Conservation (phyloP, 2,888 invertebrate genomes). For the Chesias legatella region DNA sequence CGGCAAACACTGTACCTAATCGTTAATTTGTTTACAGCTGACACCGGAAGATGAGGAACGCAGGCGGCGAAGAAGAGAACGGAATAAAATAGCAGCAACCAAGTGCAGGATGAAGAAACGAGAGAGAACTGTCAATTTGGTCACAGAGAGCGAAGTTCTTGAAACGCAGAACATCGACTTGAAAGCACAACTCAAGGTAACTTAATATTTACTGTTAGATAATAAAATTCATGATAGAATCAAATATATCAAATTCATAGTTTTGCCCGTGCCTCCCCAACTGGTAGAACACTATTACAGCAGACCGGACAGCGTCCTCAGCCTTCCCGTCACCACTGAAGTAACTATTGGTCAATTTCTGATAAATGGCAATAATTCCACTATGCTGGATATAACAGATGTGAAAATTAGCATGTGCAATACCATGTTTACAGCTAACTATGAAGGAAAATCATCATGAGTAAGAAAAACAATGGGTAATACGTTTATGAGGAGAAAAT, state of each 20-base stretch:
- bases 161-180: constrained; percentile 92
- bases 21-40: constrained; percentile 74
- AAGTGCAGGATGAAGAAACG: constrained; percentile 97
- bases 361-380: too few relatives aligned
- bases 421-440: too few relatives aligned
- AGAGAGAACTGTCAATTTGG: constrained; percentile 91
- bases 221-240: too few relatives aligned
- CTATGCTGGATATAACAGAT: too few relatives aligned
- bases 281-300: constrained; percentile 63
- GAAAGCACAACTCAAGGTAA: constrained; percentile 86
- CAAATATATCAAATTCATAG: too few relatives aligned
- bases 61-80: constrained; percentile 90
- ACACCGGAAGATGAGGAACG: constrained; percentile 96
- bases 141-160: constrained; percentile 91
- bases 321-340: constrained; percentile 58
- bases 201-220: not conserved
- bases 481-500: too few relatives aligned
- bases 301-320: constrained; percentile 70
- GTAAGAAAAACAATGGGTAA: too few relatives aligned
- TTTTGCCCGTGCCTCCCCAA: constrained; percentile 62
- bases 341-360: too few relatives aligned
- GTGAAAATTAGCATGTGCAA: too few relatives aligned
- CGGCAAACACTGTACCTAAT: not conserved
- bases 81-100: constrained; percentile 96
- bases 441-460: too few relatives aligned